These are phyloP conservation scores for Steinernema hermaphroditum DNA, from an alignment of 2,888 invertebrate genomes.

Conservation along the genomic window DNA sequence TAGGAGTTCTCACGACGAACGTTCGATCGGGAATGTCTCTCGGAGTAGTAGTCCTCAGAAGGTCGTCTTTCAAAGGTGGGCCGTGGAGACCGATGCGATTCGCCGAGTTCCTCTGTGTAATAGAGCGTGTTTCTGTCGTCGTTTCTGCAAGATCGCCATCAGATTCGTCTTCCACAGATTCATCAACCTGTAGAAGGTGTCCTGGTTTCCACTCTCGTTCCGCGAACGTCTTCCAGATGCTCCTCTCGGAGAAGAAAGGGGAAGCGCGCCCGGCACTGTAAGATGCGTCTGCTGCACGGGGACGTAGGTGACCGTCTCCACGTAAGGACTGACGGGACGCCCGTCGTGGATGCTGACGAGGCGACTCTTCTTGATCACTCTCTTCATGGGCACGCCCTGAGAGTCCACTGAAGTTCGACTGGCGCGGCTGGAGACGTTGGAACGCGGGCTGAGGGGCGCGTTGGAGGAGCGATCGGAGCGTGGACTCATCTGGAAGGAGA, in stretches of 20 bases:
- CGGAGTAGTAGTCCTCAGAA: neutral
- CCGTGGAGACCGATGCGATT: neutral
- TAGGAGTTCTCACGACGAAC: neutral
- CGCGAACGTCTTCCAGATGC: neutral
- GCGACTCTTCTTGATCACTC: constrained; percentile 59
- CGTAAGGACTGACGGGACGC: constrained; percentile 60
- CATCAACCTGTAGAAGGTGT: neutral
- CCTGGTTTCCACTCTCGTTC: neutral
- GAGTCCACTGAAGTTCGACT: constrained; percentile 33
- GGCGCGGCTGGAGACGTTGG: constrained; percentile 41
- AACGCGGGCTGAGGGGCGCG: constrained; percentile 31
- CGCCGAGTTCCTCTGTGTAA: constrained; percentile 4
- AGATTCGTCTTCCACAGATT: neutral
- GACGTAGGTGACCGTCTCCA: constrained; percentile 59
- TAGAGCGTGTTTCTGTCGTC: neutral
- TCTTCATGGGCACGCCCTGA: constrained; percentile 54
- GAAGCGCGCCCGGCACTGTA: neutral
- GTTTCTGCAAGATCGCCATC: neutral
- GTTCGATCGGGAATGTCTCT: neutral
- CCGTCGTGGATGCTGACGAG: constrained; percentile 64
- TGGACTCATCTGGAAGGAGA: constrained; percentile 44
- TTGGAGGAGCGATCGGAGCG: constrained; percentile 43
- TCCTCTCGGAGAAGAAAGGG: neutral
- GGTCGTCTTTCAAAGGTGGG: constrained; percentile 4
- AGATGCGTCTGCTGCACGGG: constrained; percentile 24